Base-by-base conservation (phyloP, 2,888 invertebrate species). In the Aleiodes alternator region DNA sequence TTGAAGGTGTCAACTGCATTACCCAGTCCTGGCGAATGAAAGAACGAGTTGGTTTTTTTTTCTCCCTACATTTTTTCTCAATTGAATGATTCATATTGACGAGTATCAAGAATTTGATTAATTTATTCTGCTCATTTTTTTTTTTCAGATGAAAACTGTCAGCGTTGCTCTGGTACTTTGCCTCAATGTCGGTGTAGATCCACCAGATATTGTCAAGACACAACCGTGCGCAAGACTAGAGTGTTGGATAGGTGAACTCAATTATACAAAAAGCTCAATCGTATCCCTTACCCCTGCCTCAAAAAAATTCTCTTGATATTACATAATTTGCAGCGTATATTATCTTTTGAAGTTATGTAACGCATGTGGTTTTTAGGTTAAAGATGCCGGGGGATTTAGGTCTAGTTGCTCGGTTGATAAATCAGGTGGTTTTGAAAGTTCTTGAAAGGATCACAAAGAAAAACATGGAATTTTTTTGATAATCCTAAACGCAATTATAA, bases 111-210 rank as follows among this genome's bases (percentile, higher is more conserved):
- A 7, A 12, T 11, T 16, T 16, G 7, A 11, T 14, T 16, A 9
- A 16, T 14, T 16, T 14, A 61, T 11, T 64, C 11, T 55, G 11
- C 11, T 43, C 56, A 11, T 51, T 59, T 66, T 70, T 23, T 23
- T 23, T 76, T 91, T 90, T 34, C 90, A 98, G 95, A 98, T 99
- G 96, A 99, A 99, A 91, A 99, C 99, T 0, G 98, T 99, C 76
- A 98, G 98, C 90, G 99, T 99, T 75, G 99, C 99, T 0, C 91
- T 99, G 78, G 98, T 99, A 38, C 91, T 99, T 59, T 99, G 99
- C 90, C 92, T 99, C 55, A 99, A 99, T 90, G 96, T 99, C 73
- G 99, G 99, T n/a, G 98, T 99, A 23, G 99, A 99, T 90, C 99
- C 99, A 2, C 99, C 99, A 0, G 99, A 99, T 90, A 94, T 99